Evolutionary conservation across 1,140 invertebrate genomes (phyloP).

Genomic region (Nymphalis io): DNA sequence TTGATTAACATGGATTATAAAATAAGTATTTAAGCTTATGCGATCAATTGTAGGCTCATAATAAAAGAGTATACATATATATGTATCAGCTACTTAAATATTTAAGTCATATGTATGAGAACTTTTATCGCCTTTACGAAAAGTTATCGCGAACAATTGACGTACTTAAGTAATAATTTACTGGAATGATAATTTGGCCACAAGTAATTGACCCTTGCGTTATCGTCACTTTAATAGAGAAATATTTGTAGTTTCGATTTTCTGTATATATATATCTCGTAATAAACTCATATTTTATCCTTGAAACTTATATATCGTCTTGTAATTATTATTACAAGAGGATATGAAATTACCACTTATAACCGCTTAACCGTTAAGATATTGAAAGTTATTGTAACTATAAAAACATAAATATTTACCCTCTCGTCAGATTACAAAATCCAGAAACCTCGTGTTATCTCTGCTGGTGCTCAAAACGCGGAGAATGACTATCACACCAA

Average conservation of each 20-base stretch:
- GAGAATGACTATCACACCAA: conserved; percentile 74
- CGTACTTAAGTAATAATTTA: conserved; percentile 47
- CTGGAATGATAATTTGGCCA: conserved; percentile 44
- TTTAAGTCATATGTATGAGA: not conserved
- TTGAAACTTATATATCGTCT: not conserved
- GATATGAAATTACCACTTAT: not conserved
- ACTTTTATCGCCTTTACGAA: conserved; percentile 8
- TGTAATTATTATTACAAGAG: not conserved
- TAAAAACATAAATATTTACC: conserved; percentile 70
- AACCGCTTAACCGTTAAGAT: not conserved
- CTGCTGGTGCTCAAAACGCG: conserved; percentile 72
- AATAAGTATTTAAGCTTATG: no score
- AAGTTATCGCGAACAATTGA: conserved; percentile 50
- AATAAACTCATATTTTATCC: not conserved
- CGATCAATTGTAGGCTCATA: not conserved
- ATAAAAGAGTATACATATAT: not conserved
- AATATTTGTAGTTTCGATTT: not conserved
- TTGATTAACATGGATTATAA: not conserved
- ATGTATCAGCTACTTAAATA: not conserved
- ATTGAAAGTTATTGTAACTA: conserved; percentile 7
- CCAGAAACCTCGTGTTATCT: conserved; percentile 60
- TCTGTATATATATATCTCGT: not conserved
- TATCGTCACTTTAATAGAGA: not conserved
- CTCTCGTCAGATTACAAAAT: conserved; percentile 60
- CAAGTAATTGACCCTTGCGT: conserved; percentile 38